These are phyloP conservation scores for Philaethria dido DNA, from an alignment of 2,888 invertebrate species.

Conservation along the genomic window DNA sequence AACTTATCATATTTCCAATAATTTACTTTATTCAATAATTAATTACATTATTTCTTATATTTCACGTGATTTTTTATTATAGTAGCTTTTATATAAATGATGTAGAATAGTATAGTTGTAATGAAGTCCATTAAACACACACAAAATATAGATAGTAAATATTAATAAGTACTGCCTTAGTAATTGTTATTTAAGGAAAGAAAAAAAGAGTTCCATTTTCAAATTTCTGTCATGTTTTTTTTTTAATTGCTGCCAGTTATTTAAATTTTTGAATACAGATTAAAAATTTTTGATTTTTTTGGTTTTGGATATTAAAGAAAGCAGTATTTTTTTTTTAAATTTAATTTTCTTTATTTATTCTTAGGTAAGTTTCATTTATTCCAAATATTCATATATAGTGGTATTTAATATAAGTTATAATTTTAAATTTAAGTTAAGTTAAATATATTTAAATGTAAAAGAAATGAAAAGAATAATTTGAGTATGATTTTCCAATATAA, in stretches of 20 bases:
- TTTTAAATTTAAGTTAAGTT: background rate
- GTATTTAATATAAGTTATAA: constrained; percentile 3
- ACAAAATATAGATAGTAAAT: constrained; percentile 17
- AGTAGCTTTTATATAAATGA: constrained; percentile 41
- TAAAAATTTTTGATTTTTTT: background rate
- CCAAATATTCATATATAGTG: too few relatives aligned
- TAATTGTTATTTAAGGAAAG: constrained; percentile 23
- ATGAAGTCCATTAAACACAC: constrained; percentile 15
- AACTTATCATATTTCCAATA: background rate
- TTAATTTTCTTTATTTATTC: constrained; percentile 12
- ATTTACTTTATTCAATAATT: background rate
- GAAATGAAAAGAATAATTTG: too few relatives aligned
- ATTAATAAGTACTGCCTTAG: constrained; percentile 32
- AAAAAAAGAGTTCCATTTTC: constrained; percentile 6
- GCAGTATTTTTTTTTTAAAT: constrained; percentile 25
- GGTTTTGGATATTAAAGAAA: background rate
- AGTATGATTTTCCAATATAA: too few relatives aligned
- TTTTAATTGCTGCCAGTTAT: background rate
- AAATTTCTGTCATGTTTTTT: background rate
- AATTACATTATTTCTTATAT: background rate
- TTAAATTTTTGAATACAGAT: background rate
- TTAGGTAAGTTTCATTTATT: constrained; percentile 15
- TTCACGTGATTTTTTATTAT: constrained; percentile 7
- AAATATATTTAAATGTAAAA: constrained; percentile 10
- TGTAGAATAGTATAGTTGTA: constrained; percentile 12